Base-by-base conservation (phyloP, 2,797 vertebrate genomes). In the Dermochelys coriacea region DNA sequence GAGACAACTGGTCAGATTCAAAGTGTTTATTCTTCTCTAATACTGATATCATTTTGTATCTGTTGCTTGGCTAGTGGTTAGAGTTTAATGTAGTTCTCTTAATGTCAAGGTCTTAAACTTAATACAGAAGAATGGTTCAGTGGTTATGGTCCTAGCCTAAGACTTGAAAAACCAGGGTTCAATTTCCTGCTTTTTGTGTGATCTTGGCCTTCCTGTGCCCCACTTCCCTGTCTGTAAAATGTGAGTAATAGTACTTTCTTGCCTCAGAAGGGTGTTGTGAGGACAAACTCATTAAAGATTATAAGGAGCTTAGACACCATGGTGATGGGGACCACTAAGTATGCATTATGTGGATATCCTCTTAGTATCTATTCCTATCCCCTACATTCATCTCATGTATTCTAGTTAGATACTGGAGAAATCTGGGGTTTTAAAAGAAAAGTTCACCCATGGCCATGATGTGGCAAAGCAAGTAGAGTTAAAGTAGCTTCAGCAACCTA, bases 181-280 rank as follows among this genome's bases (percentile, higher is more conserved):
- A 84, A 75, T 90, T 57, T 37, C 71, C 77, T 80, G 78, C 75
- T 94, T 94, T 85, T 37, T 87, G 85, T 4, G 61, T 89, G 90
- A 92, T 79, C 37, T 92, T 78, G 47, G 55, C 68, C 78, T 91
- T 89, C 91, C 91, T 1, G 77, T 95, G 81, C 25, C 5, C 34
- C 0, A 74, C 93, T 51, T 85, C 37, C 59, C 82, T 82, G 54
- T 78, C 71, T 95, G 86, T 79, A 77, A 90, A 96, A 93, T 95
- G 95, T 90, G 19, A 84, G 55, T 89, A 79, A 93, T 96, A 95
- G 91, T 74, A 95, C 92, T 86, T 94, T 91, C n/a, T 23, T 86
- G 25, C 71, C 86, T 85, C 93, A 84, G 85, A 49, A 87, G 27
- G 64, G 23, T 92, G 82, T 64, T 90, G 71, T 12, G 74, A 89